Evolutionary conservation across 2,888 invertebrate genomes (phyloP).

Genomic region (Pteria penguin): DNA sequence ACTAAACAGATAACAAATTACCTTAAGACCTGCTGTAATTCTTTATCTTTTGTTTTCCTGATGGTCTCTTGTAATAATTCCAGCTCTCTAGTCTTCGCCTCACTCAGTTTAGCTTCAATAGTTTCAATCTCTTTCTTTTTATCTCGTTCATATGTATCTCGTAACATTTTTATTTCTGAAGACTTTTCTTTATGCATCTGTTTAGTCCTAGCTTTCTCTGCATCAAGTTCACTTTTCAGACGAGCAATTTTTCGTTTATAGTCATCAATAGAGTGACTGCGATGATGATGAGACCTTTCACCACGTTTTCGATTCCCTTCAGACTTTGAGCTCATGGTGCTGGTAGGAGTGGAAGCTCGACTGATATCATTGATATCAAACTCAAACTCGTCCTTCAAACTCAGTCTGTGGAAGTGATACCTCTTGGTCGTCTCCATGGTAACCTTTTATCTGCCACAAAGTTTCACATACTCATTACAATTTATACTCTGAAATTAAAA

Average conservation of each 20-base stretch:
- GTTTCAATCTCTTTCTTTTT: constrained; percentile 61
- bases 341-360: constrained; percentile 70
- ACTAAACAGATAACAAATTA: too few relatives aligned
- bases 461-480: too few relatives aligned
- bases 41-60: constrained; percentile 70
- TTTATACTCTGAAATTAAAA: too few relatives aligned
- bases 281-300: constrained; percentile 52
- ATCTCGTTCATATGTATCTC: constrained; percentile 66
- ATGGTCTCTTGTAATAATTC: constrained; percentile 64
- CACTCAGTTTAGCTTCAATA: constrained; percentile 56
- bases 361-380: constrained; percentile 72
- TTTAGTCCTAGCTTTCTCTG: constrained; percentile 65
- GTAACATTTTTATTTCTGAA: constrained; percentile 64
- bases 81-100: constrained; percentile 66
- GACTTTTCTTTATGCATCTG: constrained; percentile 71
- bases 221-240: constrained; percentile 69
- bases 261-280: constrained; percentile 55
- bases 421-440: constrained; percentile 33
- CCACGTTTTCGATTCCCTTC: constrained; percentile 60
- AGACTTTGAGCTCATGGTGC: constrained; percentile 67
- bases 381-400: constrained; percentile 63
- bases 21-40: constrained; percentile 71
- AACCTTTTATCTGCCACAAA: too few relatives aligned
- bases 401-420: constrained; percentile 34
- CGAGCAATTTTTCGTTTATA: constrained; percentile 62